Percentiles rank a stretch among this genome's conserved stretches.
Evolutionary conservation across 2,113 vertebrate genomes (phyloP).

Genomic region (Pluvialis apricaria): DNA sequence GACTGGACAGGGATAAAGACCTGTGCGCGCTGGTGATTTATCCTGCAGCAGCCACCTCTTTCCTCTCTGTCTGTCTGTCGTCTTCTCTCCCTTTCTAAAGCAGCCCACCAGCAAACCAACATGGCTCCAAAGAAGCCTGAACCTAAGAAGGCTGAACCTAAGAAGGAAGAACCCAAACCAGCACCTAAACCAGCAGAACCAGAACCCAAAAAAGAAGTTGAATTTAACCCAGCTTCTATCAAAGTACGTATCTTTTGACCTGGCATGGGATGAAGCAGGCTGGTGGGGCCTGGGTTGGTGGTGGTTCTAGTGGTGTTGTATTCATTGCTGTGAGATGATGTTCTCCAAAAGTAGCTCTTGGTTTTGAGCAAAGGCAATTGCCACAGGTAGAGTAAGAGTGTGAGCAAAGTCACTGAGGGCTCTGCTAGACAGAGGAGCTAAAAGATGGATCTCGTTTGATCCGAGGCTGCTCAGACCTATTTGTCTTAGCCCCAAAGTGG

Average conservation of each 20-base stretch:
- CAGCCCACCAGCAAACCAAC: neutral
- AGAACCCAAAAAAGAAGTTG: slow-evolving; percentile 72
- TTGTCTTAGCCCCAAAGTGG: neutral
- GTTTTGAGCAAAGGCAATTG: neutral
- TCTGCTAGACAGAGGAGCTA: neutral
- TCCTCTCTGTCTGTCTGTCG: neutral
- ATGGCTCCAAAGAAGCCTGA: slow-evolving; percentile 91
- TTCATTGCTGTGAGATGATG: fast-evolving
- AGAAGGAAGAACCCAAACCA: slow-evolving; percentile 89
- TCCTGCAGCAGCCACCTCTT: neutral
- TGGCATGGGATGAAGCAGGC: neutral
- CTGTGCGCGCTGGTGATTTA: neutral
- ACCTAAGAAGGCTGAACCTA: slow-evolving; percentile 78
- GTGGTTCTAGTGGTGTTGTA: neutral
- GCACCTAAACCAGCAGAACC: slow-evolving; percentile 75
- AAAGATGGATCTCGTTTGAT: neutral
- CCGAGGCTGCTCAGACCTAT: neutral
- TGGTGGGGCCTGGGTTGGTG: neutral
- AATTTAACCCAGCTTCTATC: slow-evolving; percentile 84
- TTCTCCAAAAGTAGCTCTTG: neutral
- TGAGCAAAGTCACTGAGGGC: neutral
- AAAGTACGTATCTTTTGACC: slow-evolving; percentile 72
- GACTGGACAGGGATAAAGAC: slow-evolving; percentile 76
- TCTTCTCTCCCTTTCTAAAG: neutral
- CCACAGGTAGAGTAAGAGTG: neutral